A percentile compares a stretch with the other conserved stretches of the same genome.
Evolutionary conservation across 1,140 invertebrate genomes (phyloP).

Genomic region (Stenopsyche tienmushanensis): DNA sequence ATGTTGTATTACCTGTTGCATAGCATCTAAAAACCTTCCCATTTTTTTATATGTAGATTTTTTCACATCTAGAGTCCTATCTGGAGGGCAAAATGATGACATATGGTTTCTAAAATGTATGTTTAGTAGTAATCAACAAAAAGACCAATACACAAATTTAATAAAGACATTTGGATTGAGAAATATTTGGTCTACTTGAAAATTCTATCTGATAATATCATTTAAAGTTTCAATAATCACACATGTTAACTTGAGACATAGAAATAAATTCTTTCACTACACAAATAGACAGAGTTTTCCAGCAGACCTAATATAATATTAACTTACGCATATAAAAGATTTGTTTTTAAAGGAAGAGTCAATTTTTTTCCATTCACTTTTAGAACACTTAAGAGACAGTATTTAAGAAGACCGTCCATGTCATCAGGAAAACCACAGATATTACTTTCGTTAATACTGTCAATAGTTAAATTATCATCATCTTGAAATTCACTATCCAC

Average conservation of each 20-base stretch:
- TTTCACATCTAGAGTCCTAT: slow-evolving; percentile 76
- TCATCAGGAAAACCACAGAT: slow-evolving; percentile 52
- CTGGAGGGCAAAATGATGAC: slow-evolving; percentile 68
- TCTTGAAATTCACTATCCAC: slow-evolving; percentile 26
- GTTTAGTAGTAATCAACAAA: slow-evolving; percentile 44
- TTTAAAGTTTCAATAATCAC: neutral
- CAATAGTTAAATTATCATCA: slow-evolving; percentile 8
- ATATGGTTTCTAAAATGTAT: slow-evolving; percentile 80
- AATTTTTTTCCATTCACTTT: slow-evolving; percentile 65
- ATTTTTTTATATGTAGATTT: slow-evolving; percentile 89
- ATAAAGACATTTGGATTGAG: too few relatives aligned
- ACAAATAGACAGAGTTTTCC: too few relatives aligned
- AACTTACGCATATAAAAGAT: slow-evolving; percentile 51
- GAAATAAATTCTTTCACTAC: slow-evolving; percentile 1
- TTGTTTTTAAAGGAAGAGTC: slow-evolving; percentile 53
- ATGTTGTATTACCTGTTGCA: slow-evolving; percentile 57
- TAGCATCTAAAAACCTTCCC: slow-evolving; percentile 73
- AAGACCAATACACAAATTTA: neutral
- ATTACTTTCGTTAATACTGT: slow-evolving; percentile 38
- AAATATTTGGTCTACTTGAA: too few relatives aligned
- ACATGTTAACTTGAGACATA: neutral
- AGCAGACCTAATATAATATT: too few relatives aligned
- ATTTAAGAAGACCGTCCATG: slow-evolving; percentile 73
- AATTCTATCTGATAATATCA: neutral
- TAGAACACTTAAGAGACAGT: slow-evolving; percentile 77